These are phyloP conservation scores for Aphidoletes aphidimyza DNA, from an alignment of 2,888 invertebrate genomes.

Conservation along the genomic window DNA sequence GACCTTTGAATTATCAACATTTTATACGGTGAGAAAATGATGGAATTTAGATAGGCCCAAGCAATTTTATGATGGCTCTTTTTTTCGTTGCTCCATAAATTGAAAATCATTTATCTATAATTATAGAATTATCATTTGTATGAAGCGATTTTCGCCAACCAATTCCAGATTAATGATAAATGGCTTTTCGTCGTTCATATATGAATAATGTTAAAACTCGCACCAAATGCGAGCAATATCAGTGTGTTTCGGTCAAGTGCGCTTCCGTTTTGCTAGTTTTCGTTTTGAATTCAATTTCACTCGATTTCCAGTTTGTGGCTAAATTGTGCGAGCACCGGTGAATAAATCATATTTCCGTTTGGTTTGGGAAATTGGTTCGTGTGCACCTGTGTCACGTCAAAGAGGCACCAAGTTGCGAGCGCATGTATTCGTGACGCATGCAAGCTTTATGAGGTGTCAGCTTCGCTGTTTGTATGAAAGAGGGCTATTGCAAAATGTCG, in stretches of 20 bases:
- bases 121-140: no score
- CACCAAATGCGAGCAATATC: no score
- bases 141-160: no score
- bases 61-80: not conserved
- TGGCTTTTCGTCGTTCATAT: not conserved
- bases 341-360: constrained; percentile 42
- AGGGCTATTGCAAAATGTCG: not conserved
- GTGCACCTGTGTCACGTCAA: not conserved
- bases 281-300: constrained; percentile 1
- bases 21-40: constrained; percentile 1
- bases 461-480: not conserved
- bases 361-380: not conserved
- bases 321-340: not conserved
- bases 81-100: no score
- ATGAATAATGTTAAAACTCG: no score
- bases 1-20: no score
- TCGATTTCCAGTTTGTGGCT: not conserved
- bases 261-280: not conserved
- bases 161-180: not conserved
- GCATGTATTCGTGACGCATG: constrained; percentile 13
- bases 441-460: not conserved
- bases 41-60: not conserved
- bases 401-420: not conserved
- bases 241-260: no score
- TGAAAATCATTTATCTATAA: no score